Evolutionary conservation across 2,797 vertebrate species (phyloP), one percentile per base, ranked within the genome.

Genomic region (Salarias fasciatus): DNA sequence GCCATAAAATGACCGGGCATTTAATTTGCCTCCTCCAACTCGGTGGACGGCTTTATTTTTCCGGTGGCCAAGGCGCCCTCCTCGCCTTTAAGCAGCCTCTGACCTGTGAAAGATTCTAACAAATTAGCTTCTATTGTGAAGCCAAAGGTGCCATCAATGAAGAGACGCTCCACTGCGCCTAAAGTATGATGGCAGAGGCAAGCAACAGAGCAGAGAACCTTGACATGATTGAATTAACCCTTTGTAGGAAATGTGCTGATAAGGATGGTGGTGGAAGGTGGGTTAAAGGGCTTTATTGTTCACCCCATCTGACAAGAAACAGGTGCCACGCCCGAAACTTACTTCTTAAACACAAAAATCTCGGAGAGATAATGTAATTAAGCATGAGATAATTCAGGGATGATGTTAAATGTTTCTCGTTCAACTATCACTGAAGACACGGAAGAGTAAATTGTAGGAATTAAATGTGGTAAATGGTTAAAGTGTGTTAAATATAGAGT

Each of bases 61-160:
- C 94, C 89, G 83, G 86, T 89, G 94, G 95, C 94, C 93, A 85
- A 89, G 90, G 93, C 81, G 85, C 94, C 94, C 94, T 95, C 92
- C 89, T 94, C 92, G 93, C 93, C 94, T 94, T 92, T 95, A 92
- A 70, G 87, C 92, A 97, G 95, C 94, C 94, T 92, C 94, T 99
- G 97, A 99, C 96, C 97, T 98, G 96, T 97, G 95, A 97, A 97
- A 96, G 95, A 98, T 97, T 97, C 95, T 96, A 97, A 98, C 96
- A 99, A 99, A 99, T 99, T 98, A 98, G 95, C 96, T 98, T 96
- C 96, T 98, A 98, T 98, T 97, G 96, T 97, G 95, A 94, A 99
- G 96, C 95, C 97, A 99, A 98, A 99, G 97, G 97, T 99, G 96
- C 95, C 94, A 96, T 98, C 96, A 98, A 96, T 96, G 96, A 96